Percentiles rank a stretch among this genome's conserved stretches.
These are phyloP conservation scores for Hirundichthys speculiger DNA, from an alignment of 2,113 vertebrate genomes.

Conservation along the genomic window DNA sequence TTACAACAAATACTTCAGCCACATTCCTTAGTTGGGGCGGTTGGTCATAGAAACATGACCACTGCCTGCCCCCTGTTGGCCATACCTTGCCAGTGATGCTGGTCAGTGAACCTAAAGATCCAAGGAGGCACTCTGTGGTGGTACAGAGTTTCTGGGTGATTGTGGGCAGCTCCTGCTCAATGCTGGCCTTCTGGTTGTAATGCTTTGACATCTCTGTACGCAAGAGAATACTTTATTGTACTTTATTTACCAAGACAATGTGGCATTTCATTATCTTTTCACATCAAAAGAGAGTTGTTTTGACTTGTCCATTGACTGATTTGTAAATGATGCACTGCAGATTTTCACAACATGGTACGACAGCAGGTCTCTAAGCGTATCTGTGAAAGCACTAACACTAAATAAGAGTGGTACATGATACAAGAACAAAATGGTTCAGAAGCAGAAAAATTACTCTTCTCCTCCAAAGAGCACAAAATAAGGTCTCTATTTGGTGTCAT, in stretches of 20 bases:
- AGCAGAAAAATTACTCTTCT: too few species aligned
- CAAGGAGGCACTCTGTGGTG: conserved; percentile 95
- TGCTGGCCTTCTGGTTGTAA: conserved; percentile 91
- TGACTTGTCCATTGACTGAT: not conserved
- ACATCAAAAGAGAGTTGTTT: too few species aligned
- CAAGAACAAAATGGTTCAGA: too few species aligned
- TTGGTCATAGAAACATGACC: conserved; percentile 5
- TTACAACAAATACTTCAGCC: too few species aligned
- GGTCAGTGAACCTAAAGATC: conserved; percentile 89
- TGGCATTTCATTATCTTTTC: too few species aligned
- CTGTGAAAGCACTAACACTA: not conserved
- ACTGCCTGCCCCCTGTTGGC: conserved; percentile 62
- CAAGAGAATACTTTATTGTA: too few species aligned
- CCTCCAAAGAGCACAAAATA: too few species aligned
- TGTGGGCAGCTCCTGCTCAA: conserved; percentile 93
- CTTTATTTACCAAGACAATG: too few species aligned
- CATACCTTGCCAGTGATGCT: conserved; percentile 91
- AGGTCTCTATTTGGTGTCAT: too few species aligned
- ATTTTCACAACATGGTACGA: not conserved
- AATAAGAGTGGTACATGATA: not conserved
- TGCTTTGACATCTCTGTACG: conserved; percentile 91
- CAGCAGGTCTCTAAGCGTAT: not conserved
- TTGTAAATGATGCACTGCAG: not conserved
- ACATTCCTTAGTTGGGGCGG: not conserved
- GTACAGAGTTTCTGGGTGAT: conserved; percentile 93